phyloP scores from a whole-genome alignment of 2,888 invertebrate genomes.

The Mimumesa dahlbomi region DNA sequence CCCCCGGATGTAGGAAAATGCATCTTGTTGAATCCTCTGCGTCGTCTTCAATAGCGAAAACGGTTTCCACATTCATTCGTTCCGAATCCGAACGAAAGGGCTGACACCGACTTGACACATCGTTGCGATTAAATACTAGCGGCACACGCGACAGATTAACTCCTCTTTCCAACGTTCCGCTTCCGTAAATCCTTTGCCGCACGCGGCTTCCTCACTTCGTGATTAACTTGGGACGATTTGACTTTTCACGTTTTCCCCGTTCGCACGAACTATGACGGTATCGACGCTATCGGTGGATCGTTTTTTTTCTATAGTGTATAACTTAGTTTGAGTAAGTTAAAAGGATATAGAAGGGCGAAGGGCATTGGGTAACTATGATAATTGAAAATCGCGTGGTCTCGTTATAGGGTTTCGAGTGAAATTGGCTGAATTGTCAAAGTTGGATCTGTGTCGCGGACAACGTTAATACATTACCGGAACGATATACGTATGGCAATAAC shows the following conservation, averaged over 20 bases:
- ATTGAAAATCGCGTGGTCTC: too few relatives aligned
- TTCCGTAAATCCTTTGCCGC: constrained; percentile 31
- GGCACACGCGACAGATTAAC: constrained; percentile 35
- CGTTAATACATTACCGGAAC: too few relatives aligned
- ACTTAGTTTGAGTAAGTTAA: too few relatives aligned
- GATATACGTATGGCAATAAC: too few relatives aligned
- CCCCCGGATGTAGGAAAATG: too few relatives aligned
- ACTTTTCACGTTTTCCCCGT: constrained; percentile 17
- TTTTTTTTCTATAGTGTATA: not conserved
- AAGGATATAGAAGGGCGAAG: too few relatives aligned
- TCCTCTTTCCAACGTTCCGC: constrained; percentile 18
- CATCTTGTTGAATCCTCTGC: not conserved
- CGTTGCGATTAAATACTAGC: constrained; percentile 25
- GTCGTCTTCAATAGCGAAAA: not conserved
- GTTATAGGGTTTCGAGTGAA: too few relatives aligned
- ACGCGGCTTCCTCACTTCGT: constrained; percentile 14
- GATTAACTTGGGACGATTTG: constrained; percentile 33
- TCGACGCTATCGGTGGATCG: not conserved
- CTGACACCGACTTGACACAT: not conserved
- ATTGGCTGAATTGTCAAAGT: too few relatives aligned
- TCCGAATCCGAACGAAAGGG: not conserved
- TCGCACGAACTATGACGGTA: not conserved
- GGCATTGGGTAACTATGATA: too few relatives aligned
- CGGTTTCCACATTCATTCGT: not conserved
- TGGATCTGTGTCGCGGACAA: too few relatives aligned